Percentiles rank a stretch among this genome's conserved stretches.
Evolutionary conservation across 2,113 vertebrate genomes (phyloP).

Genomic region (Eurypyga helias): DNA sequence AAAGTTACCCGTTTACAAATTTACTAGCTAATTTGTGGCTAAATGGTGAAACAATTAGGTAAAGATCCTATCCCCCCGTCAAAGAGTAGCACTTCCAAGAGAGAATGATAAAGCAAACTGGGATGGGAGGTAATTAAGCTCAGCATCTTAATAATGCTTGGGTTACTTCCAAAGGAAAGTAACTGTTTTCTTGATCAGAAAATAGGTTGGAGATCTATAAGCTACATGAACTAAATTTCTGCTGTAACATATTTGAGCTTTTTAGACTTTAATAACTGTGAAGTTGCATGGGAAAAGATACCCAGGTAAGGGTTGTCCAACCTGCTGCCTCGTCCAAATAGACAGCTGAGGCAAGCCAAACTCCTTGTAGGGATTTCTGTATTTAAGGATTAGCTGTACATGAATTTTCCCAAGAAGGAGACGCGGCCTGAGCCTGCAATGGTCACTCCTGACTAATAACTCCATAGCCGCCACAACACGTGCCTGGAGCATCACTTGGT

Average conservation of each 20-base stretch:
- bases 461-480: background rate
- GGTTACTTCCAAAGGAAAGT: background rate
- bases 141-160: background rate
- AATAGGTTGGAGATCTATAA: background rate
- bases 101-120: background rate
- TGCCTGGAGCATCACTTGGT: background rate
- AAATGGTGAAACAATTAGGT: slow-evolving; percentile 26
- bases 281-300: background rate
- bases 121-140: background rate
- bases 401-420: background rate
- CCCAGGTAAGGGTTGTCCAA: background rate
- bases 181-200: background rate
- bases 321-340: background rate
- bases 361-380: background rate
- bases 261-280: background rate
- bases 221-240: background rate
- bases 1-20: background rate
- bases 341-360: background rate
- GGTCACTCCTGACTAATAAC: background rate
- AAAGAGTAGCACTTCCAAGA: background rate
- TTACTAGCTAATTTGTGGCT: slow-evolving; percentile 8
- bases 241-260: background rate
- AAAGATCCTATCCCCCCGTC: background rate
- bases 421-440: background rate
- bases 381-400: background rate